These are phyloP conservation scores for Chironex yamaguchii DNA, from an alignment of 30 jellyfish, hydroid and myxozoan species.

Conservation along the genomic window DNA sequence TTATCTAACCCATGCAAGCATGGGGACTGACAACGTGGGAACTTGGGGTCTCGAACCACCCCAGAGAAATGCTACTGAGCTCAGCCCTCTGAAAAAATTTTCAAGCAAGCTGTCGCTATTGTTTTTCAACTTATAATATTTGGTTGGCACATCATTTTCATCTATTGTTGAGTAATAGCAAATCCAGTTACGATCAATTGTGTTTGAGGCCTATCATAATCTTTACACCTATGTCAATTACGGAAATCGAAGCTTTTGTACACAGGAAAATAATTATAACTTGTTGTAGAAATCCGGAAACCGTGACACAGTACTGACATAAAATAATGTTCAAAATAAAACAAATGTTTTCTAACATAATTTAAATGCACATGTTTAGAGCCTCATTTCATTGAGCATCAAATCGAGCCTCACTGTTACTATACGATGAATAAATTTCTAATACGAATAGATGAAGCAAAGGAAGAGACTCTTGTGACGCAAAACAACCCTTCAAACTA, in stretches of 20 bases:
- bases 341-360: neutral
- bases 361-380: neutral
- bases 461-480: neutral
- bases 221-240: neutral
- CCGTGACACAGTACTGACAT: neutral
- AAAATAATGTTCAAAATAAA: neutral
- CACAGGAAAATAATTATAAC: neutral
- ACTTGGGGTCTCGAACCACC: neutral
- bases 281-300: neutral
- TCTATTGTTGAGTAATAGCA: neutral
- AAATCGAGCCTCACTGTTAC: neutral
- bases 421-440: neutral
- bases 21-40: neutral
- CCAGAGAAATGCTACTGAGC: neutral
- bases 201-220: neutral
- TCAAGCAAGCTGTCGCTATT: neutral
- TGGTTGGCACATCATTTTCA: neutral
- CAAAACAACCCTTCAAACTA: neutral
- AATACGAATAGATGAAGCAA: neutral
- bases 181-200: neutral
- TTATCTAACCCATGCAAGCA: no score
- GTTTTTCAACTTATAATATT: no score
- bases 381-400: neutral
- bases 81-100: neutral
- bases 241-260: neutral